Evolutionary conservation across 2,113 vertebrate genomes (phyloP).

Genomic region (Willisornis vidua): DNA sequence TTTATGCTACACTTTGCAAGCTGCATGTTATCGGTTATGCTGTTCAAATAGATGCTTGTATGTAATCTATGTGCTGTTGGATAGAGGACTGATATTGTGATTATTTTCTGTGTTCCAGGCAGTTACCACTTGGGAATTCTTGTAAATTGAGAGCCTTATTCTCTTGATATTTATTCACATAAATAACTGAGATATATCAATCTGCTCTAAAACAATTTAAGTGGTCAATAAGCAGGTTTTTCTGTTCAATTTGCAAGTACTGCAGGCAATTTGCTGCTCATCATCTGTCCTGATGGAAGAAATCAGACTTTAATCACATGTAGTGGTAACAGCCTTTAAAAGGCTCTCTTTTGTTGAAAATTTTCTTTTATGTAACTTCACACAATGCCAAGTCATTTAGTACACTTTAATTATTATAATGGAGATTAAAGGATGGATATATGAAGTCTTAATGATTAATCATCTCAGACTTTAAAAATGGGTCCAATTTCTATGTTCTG

Average conservation of each 20-base stretch:
- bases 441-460: slow-evolving; percentile 10
- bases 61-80: neutral
- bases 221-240: slow-evolving; percentile 29
- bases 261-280: neutral
- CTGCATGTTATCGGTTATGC: neutral
- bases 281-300: slow-evolving; percentile 30
- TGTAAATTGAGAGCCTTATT: neutral
- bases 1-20: neutral
- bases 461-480: neutral
- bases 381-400: neutral
- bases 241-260: slow-evolving; percentile 25
- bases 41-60: neutral
- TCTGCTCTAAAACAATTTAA: slow-evolving; percentile 30
- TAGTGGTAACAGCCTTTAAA: slow-evolving; percentile 10
- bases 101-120: slow-evolving; percentile 17
- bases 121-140: neutral
- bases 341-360: neutral
- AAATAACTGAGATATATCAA: slow-evolving; percentile 36
- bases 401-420: slow-evolving; percentile 6
- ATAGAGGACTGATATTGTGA: neutral
- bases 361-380: slow-evolving; percentile 35
- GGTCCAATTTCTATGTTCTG: neutral
- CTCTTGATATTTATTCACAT: slow-evolving; percentile 12
- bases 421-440: neutral
- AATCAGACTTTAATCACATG: slow-evolving; percentile 38